Base-by-base conservation (phyloP, 2,797 vertebrate species). In the Anabacerthia variegaticeps region DNA sequence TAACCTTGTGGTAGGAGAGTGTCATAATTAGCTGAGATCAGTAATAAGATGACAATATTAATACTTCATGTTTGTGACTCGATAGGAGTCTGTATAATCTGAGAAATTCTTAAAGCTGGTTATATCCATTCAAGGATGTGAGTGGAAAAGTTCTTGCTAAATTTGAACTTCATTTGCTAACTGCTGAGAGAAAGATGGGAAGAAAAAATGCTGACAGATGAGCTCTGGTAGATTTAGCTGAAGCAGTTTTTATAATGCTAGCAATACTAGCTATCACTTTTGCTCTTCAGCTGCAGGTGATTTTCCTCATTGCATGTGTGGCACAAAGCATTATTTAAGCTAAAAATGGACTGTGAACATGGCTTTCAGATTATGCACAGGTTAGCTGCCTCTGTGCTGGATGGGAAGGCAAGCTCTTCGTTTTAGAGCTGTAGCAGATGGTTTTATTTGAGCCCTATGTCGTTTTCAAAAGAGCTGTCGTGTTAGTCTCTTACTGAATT, bases 351-450 rank as follows among this genome's bases (percentile, higher is more conserved):
- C 62, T 65, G 59, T 1, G 52, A 92, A 54, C 72, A 12, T 55
- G 74, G 32, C 46, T 89, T 83, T 85, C 74, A 85, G 77, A 73
- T 93, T 62, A 46, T 49, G 37, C 68, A 21, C 75, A 52, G 71
- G 87, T 92, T 79, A 87, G 18, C 52, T 93, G 61, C 65, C 34
- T 58, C 85, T 56, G 0, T 67, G 32, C 69, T 92, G 68, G 73
- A 71, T 79, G 66, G 43, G 54, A 85, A 89, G 69, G 69, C 46
- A 72, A 22, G 27, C 61, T 83, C 76, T 86, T 91, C n/a, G 9
- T 89, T 91, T 88, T 65, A 65, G 79, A 81, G 27, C 89, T 80
- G 65, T n/a, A 81, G 89, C 94, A 95, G 94, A 75, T 95, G 93
- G 85, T 91, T 96, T 93, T 94, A 77, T 92, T 93, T 91, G 76